phyloP scores from a whole-genome alignment of 1,140 invertebrate genomes.

The Oryctes rhinoceros region DNA sequence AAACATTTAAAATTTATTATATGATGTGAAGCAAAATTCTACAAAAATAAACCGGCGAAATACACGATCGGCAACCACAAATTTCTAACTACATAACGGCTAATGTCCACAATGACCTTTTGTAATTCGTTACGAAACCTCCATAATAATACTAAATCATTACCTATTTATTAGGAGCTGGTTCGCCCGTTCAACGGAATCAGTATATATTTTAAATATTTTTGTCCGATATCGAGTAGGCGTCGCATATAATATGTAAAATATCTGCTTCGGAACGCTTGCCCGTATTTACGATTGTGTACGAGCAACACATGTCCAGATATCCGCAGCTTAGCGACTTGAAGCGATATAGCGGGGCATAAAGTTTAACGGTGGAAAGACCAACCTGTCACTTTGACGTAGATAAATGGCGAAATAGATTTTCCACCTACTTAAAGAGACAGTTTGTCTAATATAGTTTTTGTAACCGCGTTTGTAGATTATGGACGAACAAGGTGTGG shows the following conservation, averaged over 20 bases:
- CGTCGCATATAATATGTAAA: slow-evolving; percentile 9
- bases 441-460: slow-evolving; percentile 23
- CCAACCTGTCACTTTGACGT: slow-evolving; percentile 20
- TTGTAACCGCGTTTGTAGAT: background rate
- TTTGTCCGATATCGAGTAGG: background rate
- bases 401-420: slow-evolving; percentile 26
- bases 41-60: too few relatives aligned
- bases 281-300: background rate
- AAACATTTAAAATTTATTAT: background rate
- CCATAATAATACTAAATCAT: slow-evolving; percentile 11
- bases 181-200: background rate
- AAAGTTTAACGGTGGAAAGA: slow-evolving; percentile 1
- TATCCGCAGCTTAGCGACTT: slow-evolving; percentile 5
- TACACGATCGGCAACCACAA: background rate
- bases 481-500: slow-evolving; percentile 13
- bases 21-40: too few relatives aligned
- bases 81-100: background rate
- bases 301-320: background rate
- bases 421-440: slow-evolving; percentile 24
- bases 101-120: background rate
- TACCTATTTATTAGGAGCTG: slow-evolving; percentile 10
- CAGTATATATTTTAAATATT: background rate
- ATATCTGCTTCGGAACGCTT: background rate
- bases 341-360: background rate
- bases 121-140: background rate